Evolutionary conservation across 2,888 invertebrate species (phyloP).

Genomic region (Tetropium fuscum): DNA sequence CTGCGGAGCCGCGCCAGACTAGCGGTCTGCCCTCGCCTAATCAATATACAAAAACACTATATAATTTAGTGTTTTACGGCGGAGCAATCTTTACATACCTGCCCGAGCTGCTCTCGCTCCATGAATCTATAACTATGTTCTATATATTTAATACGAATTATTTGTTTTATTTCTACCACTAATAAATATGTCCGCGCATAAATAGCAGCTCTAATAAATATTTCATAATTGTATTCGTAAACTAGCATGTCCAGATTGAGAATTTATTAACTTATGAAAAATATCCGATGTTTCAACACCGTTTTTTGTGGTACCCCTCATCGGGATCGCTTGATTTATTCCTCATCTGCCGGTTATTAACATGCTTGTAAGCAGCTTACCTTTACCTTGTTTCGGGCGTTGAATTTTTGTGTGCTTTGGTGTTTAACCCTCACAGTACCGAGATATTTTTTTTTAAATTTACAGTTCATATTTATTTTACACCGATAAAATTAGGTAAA

Average conservation of each 20-base stretch:
- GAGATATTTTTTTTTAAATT: no score
- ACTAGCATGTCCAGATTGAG: constrained; percentile 54
- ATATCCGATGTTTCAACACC: constrained; percentile 49
- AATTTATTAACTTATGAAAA: constrained; percentile 53
- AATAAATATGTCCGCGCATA: constrained; percentile 65
- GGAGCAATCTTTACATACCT: constrained; percentile 52
- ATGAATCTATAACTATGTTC: constrained; percentile 58
- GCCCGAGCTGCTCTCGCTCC: constrained; percentile 50
- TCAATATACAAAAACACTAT: constrained; percentile 65
- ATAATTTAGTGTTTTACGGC: constrained; percentile 62
- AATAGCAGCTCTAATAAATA: constrained; percentile 63
- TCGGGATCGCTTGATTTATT: constrained; percentile 39
- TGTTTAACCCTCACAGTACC: no score
- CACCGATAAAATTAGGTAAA: no score
- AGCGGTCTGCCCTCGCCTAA: constrained; percentile 63
- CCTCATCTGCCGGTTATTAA: constrained; percentile 32
- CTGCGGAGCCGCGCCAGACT: constrained; percentile 63
- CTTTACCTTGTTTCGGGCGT: constrained; percentile 4
- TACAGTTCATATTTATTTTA: no score
- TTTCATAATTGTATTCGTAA: constrained; percentile 63
- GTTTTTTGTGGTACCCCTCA: constrained; percentile 39
- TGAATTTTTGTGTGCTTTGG: no score
- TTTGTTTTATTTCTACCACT: constrained; percentile 65
- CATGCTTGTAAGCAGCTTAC: constrained; percentile 23
- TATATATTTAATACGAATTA: constrained; percentile 61